phyloP scores from a whole-genome alignment of 2,797 vertebrate genomes.

The Sternotherus odoratus region DNA sequence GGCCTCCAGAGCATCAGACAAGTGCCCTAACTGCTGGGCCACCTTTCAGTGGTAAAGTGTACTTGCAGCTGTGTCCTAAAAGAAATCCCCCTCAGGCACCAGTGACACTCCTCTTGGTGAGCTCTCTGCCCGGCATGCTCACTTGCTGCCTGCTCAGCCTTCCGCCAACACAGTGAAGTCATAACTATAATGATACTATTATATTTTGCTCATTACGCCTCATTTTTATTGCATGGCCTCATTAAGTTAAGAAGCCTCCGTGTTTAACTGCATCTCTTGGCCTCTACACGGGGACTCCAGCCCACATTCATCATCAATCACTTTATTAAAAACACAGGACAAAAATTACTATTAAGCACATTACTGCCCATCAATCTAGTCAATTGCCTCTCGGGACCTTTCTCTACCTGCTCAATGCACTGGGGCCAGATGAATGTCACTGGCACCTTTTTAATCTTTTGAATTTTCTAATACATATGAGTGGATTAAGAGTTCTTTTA shows the following conservation, averaged over 20 bases:
- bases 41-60: neutral
- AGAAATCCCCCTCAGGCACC: neutral
- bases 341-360: conserved; percentile 57
- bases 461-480: conserved; percentile 26
- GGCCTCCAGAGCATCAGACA: neutral
- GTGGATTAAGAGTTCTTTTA: conserved; percentile 23
- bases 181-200: conserved; percentile 38
- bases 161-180: neutral
- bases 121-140: neutral
- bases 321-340: conserved; percentile 62
- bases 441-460: conserved; percentile 32
- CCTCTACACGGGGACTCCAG: conserved; percentile 50
- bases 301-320: conserved; percentile 33
- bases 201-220: conserved; percentile 61
- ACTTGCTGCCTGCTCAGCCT: neutral
- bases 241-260: conserved; percentile 62
- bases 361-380: conserved; percentile 46
- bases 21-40: neutral
- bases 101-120: neutral
- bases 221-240: conserved; percentile 61
- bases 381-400: conserved; percentile 50
- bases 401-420: conserved; percentile 50
- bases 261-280: conserved; percentile 65
- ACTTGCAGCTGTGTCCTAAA: neutral
- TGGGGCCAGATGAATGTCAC: conserved; percentile 15